A percentile compares a stretch with the other conserved stretches of the same genome.
phyloP scores from a whole-genome alignment of 2,113 vertebrate genomes.

The Crocuta crocuta region DNA sequence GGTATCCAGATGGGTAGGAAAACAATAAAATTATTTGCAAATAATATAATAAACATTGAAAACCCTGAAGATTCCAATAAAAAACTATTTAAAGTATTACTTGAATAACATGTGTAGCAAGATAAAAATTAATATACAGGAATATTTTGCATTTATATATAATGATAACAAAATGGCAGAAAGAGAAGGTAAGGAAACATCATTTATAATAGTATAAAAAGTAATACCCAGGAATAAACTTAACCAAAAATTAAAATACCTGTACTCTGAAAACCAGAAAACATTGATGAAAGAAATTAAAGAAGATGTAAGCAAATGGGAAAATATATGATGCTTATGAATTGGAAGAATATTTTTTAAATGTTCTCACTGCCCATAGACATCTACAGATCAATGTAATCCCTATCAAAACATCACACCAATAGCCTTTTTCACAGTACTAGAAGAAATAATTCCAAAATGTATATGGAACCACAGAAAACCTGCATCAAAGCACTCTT shows the following conservation, averaged over 20 bases:
- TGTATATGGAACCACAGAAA: not conserved
- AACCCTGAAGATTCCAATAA: not conserved
- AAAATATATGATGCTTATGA: not conserved
- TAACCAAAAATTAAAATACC: not conserved
- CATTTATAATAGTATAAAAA: not conserved
- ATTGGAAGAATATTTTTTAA: not conserved
- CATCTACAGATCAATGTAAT: not conserved
- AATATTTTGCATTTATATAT: not conserved
- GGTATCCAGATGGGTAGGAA: not conserved
- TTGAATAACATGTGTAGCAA: not conserved
- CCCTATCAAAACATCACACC: not conserved
- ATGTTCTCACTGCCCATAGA: not conserved
- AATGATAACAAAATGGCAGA: not conserved
- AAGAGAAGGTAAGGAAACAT: not conserved
- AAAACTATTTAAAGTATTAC: not conserved
- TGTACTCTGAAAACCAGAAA: not conserved
- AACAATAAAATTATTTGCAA: not conserved
- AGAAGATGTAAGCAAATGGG: not conserved
- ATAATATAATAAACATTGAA: not conserved
- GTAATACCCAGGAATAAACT: not conserved
- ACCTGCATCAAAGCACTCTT: not conserved
- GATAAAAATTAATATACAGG: not conserved
- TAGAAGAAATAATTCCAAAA: not conserved
- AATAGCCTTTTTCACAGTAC: not conserved
- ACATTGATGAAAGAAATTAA: not conserved